Evolutionary conservation across 2,113 vertebrate species (phyloP), one percentile per base, ranked within the genome.

Genomic region (Syrmaticus mikado): DNA sequence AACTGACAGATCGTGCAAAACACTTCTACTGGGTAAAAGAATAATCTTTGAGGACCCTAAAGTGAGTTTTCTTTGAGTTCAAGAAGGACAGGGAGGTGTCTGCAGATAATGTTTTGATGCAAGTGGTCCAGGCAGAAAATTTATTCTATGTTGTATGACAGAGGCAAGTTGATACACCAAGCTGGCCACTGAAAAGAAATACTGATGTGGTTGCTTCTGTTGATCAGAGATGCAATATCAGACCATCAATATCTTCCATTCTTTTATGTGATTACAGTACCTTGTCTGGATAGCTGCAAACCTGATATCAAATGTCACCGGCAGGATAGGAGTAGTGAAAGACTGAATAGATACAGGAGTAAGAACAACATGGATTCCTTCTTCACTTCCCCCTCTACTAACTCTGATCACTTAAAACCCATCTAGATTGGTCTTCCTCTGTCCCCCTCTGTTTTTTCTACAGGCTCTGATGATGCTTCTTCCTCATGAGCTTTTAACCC

Each of bases 21-120:
- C 10, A 52, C 64, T 66, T 91, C 46, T 74, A 3, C 25, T 41
- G 7, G 24, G 27, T 16, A 70, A 50, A 53, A 86, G 12, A 83
- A 6, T 5, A 4, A 11, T 43, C 20, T 66, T 34, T 36, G 41
- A 48, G 25, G 4, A 45, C 4, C 10, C 12, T 48, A 18, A 61
- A 58, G 10, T 38, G 38, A 34, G 4, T 21, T 10, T 71, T 0
- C 0, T 0, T 90, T 18, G 6, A 61, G 20, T 15, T 41, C 15
- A 21, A 30, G 22, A 92, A 32, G 15, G 20, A 15, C n/a, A 67
- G 20, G 0, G 1, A 48, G 55, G 7, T 1, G 2, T 6, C 16
- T 46, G 15, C 3, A 77, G 22, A 32, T 25, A 70, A 41, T 40
- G 9, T 8, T 81, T 83, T 52, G 40, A 19, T 70, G 55, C 5